phyloP scores from a whole-genome alignment of 2,797 vertebrate genomes.

The Glossophaga mutica region DNA sequence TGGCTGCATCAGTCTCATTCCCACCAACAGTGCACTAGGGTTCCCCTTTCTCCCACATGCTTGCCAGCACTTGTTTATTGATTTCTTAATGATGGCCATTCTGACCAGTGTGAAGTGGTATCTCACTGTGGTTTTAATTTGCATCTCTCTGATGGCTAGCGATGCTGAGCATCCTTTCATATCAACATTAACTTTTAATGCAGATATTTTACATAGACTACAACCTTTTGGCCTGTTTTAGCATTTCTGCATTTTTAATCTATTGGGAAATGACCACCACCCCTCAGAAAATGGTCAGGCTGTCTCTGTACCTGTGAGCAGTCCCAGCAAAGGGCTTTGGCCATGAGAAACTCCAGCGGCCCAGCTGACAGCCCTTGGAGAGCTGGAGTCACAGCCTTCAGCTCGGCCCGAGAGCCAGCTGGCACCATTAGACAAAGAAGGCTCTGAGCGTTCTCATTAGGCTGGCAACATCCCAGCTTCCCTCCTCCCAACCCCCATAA shows the following conservation, averaged over 20 bases:
- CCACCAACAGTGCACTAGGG: too few relatives aligned
- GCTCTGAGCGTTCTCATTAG: constrained; percentile 12
- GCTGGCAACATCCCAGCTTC: constrained; percentile 32
- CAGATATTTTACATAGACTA: not conserved
- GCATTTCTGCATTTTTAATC: not conserved
- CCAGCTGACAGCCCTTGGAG: not conserved
- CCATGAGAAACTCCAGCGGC: not conserved
- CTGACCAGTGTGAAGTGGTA: too few relatives aligned
- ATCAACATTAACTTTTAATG: not conserved
- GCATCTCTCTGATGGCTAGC: too few relatives aligned
- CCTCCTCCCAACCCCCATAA: not conserved
- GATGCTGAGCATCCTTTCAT: too few relatives aligned
- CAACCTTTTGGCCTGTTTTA: not conserved
- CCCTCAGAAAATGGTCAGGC: not conserved
- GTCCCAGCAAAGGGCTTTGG: not conserved
- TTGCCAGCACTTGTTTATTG: too few relatives aligned
- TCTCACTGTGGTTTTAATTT: too few relatives aligned
- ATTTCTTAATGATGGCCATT: too few relatives aligned
- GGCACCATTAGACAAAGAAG: not conserved
- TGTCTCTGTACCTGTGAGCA: not conserved
- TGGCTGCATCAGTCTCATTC: too few relatives aligned
- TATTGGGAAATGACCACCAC: not conserved
- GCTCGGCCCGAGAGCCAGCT: constrained; percentile 23
- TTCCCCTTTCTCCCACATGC: too few relatives aligned
- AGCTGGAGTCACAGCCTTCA: not conserved